Base-by-base conservation (phyloP, 2,113 vertebrate species). In the Microcebus tavaratra region DNA sequence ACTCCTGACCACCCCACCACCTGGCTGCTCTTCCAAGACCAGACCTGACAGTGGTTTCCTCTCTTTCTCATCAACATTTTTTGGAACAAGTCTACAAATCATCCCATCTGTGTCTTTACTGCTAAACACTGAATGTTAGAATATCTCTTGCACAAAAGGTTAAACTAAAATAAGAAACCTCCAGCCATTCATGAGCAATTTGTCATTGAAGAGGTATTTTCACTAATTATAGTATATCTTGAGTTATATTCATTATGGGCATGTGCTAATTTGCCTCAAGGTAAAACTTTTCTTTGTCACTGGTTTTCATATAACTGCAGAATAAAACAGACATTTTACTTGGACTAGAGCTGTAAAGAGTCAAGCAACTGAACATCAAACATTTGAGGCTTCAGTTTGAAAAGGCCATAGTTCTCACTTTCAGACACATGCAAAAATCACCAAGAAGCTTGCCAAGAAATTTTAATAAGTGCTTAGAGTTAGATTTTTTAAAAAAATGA, bases 71-170 rank as follows among this genome's bases (percentile, higher is more conserved):
- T 80, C 63, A 86, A 76, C 57, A 55, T 85, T 87, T 72, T 83
- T 39, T 76, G 92, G 84, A 89, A 65, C 45, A 94, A 93, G 76
- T 20, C 81, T 70, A 79, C 25, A 83, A 55, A 76, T 92, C 94
- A 98, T 92, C 85, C 96, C 97, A 73, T 90, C 97, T 96, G 82
- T 92, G 90, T 98, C 96, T 97, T 93, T 29, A 0, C 93, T 87
- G 13, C 73, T 68, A 91, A 97, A 89, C 84, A 88, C 31, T 21
- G 73, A n/a, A 55, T 78, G 42, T 87, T 95, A 91, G 72, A 92
- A 53, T 85, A 68, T 75, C 90, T 94, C 90, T 29, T 85, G 65
- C 70, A 85, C 81, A 93, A 94, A 97, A 97, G 97, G 92, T 98
- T 93, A 95, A 10, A 29, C 81, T 92, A 86, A 96, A 82, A 82